These are phyloP conservation scores for Miichthys miiuy DNA, from an alignment of 2,797 vertebrate species.

Conservation along the genomic window DNA sequence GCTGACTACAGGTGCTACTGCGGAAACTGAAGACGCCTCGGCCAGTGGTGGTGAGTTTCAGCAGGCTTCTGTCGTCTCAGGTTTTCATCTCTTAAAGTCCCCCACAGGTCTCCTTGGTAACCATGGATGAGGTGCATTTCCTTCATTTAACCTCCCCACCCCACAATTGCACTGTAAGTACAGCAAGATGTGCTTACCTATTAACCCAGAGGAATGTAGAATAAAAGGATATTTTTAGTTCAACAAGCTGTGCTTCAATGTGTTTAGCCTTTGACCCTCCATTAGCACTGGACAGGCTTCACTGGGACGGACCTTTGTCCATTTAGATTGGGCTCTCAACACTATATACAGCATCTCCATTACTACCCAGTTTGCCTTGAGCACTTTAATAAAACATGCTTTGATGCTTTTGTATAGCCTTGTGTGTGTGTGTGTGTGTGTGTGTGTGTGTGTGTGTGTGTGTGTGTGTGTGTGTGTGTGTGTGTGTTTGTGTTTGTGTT, in stretches of 20 bases:
- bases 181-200: slow-evolving; percentile 3
- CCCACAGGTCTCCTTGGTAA: slow-evolving; percentile 51
- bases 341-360: slow-evolving; percentile 34
- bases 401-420: slow-evolving; percentile 32
- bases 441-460: not conserved
- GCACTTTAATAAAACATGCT: slow-evolving; percentile 30
- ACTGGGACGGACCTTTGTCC: slow-evolving; percentile 25
- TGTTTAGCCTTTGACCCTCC: slow-evolving; percentile 57
- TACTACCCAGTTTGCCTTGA: slow-evolving; percentile 24
- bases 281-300: slow-evolving; percentile 39
- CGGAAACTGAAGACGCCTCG: slow-evolving; percentile 66
- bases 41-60: slow-evolving; percentile 65
- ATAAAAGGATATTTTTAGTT: slow-evolving; percentile 55
- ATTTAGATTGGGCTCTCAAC: slow-evolving; percentile 26
- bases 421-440: not conserved
- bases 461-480: not conserved
- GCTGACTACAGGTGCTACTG: slow-evolving; percentile 31
- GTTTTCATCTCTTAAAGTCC: slow-evolving; percentile 64
- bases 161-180: not conserved
- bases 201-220: slow-evolving; percentile 20
- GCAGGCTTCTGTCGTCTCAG: slow-evolving; percentile 61
- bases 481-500: not conserved
- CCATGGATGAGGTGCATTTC: slow-evolving; percentile 9
- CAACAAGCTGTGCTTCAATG: not conserved
- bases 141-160: too few relatives aligned